These are phyloP conservation scores for Sebastes steindachneri DNA, from an alignment of 2,797 vertebrate species.

Conservation along the genomic window DNA sequence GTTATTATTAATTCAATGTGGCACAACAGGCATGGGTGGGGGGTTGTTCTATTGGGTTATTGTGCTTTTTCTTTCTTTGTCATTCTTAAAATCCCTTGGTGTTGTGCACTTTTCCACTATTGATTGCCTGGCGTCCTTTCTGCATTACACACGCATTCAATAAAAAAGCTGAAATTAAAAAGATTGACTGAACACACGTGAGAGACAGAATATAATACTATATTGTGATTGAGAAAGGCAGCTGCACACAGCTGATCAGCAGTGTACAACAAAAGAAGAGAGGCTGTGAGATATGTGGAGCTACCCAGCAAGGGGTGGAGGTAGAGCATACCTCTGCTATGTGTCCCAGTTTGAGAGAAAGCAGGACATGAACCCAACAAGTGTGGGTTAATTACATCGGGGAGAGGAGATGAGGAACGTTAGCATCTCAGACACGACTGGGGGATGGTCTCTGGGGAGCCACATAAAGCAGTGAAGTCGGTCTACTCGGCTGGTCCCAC, in stretches of 20 bases:
- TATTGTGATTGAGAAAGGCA: slow-evolving; percentile 2
- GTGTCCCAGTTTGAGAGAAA: slow-evolving; percentile 83
- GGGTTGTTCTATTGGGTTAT: no score
- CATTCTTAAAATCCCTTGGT: no score
- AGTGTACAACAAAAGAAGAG: slow-evolving; percentile 32
- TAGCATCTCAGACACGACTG: slow-evolving; percentile 76
- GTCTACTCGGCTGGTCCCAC: slow-evolving; percentile 28
- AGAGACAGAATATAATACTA: background rate
- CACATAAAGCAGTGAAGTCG: slow-evolving; percentile 45
- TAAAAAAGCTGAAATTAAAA: background rate
- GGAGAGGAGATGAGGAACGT: slow-evolving; percentile 74
- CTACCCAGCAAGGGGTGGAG: slow-evolving; percentile 25
- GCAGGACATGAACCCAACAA: slow-evolving; percentile 80
- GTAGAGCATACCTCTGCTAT: slow-evolving; percentile 57
- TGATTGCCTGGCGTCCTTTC: no score
- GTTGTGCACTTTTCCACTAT: no score
- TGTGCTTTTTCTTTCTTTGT: no score
- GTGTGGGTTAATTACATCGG: slow-evolving; percentile 84
- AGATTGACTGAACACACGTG: background rate
- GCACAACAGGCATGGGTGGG: no score
- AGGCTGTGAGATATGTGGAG: slow-evolving; percentile 37
- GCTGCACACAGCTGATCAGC: background rate
- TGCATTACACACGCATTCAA: no score
- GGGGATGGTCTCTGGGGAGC: slow-evolving; percentile 68
- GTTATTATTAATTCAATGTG: no score